phyloP scores from a whole-genome alignment of 2,113 vertebrate genomes.

The Haplochromis vanheusdeni region DNA sequence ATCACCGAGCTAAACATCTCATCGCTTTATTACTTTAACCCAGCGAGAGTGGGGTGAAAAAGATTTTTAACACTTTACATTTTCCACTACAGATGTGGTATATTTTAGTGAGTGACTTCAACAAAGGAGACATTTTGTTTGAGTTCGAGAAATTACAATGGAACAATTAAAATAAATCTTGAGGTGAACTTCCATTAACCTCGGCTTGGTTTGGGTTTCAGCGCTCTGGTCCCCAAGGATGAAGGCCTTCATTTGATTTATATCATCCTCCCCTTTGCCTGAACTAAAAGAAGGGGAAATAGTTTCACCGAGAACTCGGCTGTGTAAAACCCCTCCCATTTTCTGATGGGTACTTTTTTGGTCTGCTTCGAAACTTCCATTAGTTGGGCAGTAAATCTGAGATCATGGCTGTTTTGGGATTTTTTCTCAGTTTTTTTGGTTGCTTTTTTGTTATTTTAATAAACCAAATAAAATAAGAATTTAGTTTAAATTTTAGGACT shows the following conservation, averaged over 20 bases:
- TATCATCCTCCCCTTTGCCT: constrained; percentile 46
- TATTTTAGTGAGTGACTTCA: constrained; percentile 58
- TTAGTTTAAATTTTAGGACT: background rate
- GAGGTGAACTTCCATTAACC: constrained; percentile 70
- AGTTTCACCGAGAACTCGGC: constrained; percentile 27
- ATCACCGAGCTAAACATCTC: constrained; percentile 2
- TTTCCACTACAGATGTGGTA: constrained; percentile 53
- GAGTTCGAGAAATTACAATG: constrained; percentile 61
- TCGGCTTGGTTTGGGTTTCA: constrained; percentile 57
- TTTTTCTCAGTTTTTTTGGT: rapidly evolving
- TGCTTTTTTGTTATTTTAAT: background rate
- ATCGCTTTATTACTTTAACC: constrained; percentile 29
- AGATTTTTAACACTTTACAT: constrained; percentile 44
- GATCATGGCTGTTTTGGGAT: background rate
- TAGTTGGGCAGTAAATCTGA: constrained; percentile 36
- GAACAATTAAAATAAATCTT: constrained; percentile 75
- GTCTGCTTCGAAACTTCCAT: constrained; percentile 9
- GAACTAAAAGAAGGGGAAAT: constrained; percentile 22
- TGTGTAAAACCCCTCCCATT: constrained; percentile 16
- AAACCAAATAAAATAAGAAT: background rate
- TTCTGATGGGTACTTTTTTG: background rate
- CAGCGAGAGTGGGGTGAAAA: background rate
- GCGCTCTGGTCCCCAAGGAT: constrained; percentile 32
- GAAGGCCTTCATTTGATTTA: constrained; percentile 60
- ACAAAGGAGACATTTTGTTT: constrained; percentile 68